A percentile compares a stretch with the other conserved stretches of the same genome.
These are phyloP conservation scores for Pagrus major DNA, from an alignment of 2,113 vertebrate species.

Conservation along the genomic window DNA sequence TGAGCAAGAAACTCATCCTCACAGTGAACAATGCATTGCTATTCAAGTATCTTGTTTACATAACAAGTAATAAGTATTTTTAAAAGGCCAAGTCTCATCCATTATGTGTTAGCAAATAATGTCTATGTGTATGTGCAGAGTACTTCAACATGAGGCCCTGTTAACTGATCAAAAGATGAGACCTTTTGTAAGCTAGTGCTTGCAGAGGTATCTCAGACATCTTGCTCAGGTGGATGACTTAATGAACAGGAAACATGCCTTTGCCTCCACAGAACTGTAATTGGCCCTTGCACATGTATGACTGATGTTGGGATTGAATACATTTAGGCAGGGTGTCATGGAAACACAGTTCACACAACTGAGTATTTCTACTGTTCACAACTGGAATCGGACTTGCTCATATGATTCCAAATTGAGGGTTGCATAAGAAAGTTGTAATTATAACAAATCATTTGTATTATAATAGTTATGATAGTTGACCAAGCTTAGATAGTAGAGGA, in stretches of 20 bases:
- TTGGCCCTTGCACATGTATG: neutral
- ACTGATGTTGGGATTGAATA: neutral
- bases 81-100: neutral
- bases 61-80: neutral
- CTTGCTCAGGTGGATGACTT: neutral
- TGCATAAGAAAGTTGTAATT: no score
- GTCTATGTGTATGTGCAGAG: neutral
- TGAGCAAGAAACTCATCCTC: neutral
- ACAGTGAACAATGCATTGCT: neutral
- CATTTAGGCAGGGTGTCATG: neutral
- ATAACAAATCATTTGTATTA: neutral
- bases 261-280: neutral
- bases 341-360: neutral
- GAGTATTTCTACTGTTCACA: neutral
- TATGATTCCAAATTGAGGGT: neutral
- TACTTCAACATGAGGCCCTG: no score
- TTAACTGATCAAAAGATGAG: neutral
- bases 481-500: slow-evolving; percentile 9
- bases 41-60: neutral
- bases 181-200: neutral
- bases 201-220: neutral
- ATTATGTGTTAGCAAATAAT: neutral
- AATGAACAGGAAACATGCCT: neutral
- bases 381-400: neutral
- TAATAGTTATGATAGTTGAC: neutral